Base-by-base conservation (phyloP, 2,113 vertebrate genomes). In the Phoxinus phoxinus region DNA sequence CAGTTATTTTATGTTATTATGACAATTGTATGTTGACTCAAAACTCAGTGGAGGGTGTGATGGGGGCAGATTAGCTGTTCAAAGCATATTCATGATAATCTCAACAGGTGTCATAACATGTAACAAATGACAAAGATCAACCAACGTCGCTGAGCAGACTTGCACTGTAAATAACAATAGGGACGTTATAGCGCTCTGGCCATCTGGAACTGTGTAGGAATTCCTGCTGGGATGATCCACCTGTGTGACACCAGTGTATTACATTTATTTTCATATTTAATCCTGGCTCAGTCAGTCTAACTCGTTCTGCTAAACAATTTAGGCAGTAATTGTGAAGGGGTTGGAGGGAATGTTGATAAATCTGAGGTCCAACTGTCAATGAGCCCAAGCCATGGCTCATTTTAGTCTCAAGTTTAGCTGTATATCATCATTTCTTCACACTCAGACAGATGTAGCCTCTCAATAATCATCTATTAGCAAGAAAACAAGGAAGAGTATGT, bases 191-290 rank as follows among this genome's bases (percentile, higher is more conserved):
- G 37, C 37, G 15, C n/a, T 46, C 78, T 46, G 58, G 58, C 78
- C 78, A 65, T 81, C 78, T 81, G 78, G 78, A 81, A 25, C n/a
- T 81, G n/a, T 63, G 78, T 30, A 4, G 15, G 7, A 80, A 46
- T 63, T 25, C 78, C 78, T 81, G 37, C 37, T n/a, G 37, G 37
- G 58, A n/a, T 65, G 78, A 81, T 81, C 78, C 35, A 81, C 78
- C 58, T 81, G 37, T 81, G 58, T 37, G 58, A 81, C 8, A 15
- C n/a, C 59, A 63, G 59, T 81, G 78, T 81, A 63, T 80, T 46
- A 80, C 58, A 80, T 80, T 46, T 80, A 80, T 80, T 80, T 80
- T 27, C 78, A 46, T 80, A 63, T 80, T 80, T 63, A 80, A 63
- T 80, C 78, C 58, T 80, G 78, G 35, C 58, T 79, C 53, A 78